Evolutionary conservation across 2,888 invertebrate species (phyloP), one percentile per base, ranked within the genome.

Genomic region (Acanthosoma haemorrhoidale): DNA sequence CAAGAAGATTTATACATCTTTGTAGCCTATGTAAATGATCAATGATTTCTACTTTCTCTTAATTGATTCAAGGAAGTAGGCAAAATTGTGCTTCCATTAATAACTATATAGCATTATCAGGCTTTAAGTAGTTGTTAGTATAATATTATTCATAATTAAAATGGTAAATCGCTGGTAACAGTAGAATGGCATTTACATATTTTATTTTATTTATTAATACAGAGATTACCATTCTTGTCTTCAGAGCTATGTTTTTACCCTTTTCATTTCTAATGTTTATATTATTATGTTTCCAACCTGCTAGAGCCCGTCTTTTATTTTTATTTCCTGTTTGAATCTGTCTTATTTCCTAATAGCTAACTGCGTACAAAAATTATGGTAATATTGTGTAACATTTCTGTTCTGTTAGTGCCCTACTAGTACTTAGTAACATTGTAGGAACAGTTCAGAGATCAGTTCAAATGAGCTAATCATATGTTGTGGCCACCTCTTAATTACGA

Each of bases 181-280:
- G 21, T 25, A 51, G 51, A 25, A 25, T 51, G 51, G 29, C 51
- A 5, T 51, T n/a, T n/a, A 25, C 51, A 51, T 25, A 51, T 25
- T 51, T 51, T 25, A 51, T 51, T 51, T 51, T 51, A 51, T 51
- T 51, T 51, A 51, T 51, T 51, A 51, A 51, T 51, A 51, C 51
- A 51, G 8, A 51, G 51, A 51, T 51, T 51, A 51, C 51, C 25
- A 51, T 51, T 51, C n/a, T 25, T n/a, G 1, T 1, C 51, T 51
- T 51, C 21, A 51, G 13, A 6, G 21, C 13, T 51, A 51, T 51
- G 18, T 21, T 51, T 51, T n/a, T n/a, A 5, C 51, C 29, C 25
- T 51, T 1, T 25, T 51, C 1, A 25, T 25, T 51, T n/a, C n/a
- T n/a, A n/a, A n/a, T n/a, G n/a, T n/a, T n/a, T n/a, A n/a, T n/a